Conservation (phyloP, 2,113 vertebrate genomes). For the Hydropotes inermis region DNA sequence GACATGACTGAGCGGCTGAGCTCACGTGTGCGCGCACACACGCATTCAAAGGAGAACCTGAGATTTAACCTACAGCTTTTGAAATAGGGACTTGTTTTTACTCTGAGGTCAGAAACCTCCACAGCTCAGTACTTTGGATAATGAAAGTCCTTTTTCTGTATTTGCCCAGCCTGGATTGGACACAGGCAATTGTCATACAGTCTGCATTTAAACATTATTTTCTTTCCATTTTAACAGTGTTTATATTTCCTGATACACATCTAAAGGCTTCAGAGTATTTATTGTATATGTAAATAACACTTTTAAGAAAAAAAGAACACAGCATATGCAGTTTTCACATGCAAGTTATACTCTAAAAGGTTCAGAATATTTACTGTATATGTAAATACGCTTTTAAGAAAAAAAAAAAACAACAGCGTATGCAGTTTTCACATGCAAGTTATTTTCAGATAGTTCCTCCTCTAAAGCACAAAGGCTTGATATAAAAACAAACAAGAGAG, state of each 20-base stretch:
- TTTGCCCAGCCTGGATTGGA: not conserved
- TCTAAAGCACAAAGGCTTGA: constrained; percentile 39
- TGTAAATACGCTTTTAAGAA: constrained; percentile 46
- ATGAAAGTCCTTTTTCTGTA: constrained; percentile 27
- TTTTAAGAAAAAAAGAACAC: constrained; percentile 36
- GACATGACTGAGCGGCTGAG: not conserved
- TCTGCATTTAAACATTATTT: constrained; percentile 12
- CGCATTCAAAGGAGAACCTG: not conserved
- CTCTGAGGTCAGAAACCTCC: constrained; percentile 41
- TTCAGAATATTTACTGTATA: not conserved
- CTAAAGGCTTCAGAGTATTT: constrained; percentile 10
- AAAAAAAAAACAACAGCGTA: not conserved
- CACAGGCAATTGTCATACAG: not conserved
- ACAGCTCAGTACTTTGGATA: constrained; percentile 40
- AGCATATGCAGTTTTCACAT: no score
- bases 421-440: constrained; percentile 24
- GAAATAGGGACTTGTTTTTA: constrained; percentile 34
- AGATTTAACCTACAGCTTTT: not conserved
- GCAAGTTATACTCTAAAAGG: not conserved
- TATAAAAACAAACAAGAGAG: constrained; percentile 47
- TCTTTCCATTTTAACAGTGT: not conserved
- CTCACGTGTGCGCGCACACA: accelerated
- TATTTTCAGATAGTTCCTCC: constrained; percentile 35
- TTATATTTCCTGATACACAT: constrained; percentile 26
- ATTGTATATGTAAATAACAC: not conserved